Conservation (phyloP, 2,888 invertebrate genomes). For the Epistrophe grossulariae region DNA sequence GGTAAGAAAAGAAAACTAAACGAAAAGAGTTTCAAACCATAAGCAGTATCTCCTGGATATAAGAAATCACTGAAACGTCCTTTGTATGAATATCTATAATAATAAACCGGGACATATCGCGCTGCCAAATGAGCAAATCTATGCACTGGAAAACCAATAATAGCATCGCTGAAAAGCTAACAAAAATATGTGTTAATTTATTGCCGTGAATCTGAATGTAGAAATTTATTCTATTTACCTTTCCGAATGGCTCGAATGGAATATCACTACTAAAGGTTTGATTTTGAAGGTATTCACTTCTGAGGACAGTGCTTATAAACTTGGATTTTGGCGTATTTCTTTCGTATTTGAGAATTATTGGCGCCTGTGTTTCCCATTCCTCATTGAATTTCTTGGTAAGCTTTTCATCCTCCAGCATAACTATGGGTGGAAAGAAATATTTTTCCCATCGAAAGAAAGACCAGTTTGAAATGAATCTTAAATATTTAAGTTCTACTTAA, state of each 20-base stretch:
- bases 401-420: conserved; percentile 84
- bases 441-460: no score
- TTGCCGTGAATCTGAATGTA: neutral
- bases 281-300: conserved; percentile 78
- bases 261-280: conserved; percentile 65
- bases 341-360: conserved; percentile 82
- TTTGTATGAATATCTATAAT: conserved; percentile 86
- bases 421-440: conserved; percentile 79
- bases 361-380: conserved; percentile 78
- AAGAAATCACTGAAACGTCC: conserved; percentile 86
- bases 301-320: conserved; percentile 78
- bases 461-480: no score
- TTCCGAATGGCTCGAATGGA: conserved; percentile 78
- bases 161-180: conserved; percentile 85
- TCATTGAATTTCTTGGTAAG: conserved; percentile 79
- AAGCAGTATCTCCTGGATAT: conserved; percentile 84
- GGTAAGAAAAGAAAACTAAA: no score
- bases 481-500: no score
- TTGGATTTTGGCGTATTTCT: conserved; percentile 80
- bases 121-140: conserved; percentile 86
- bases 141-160: conserved; percentile 86
- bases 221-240: neutral
- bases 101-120: conserved; percentile 85
- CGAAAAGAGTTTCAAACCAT: conserved; percentile 81
- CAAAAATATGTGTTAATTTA: neutral